Evolutionary conservation across 2,797 vertebrate genomes (phyloP).

Genomic region (Sebastiscus albofasciatus): DNA sequence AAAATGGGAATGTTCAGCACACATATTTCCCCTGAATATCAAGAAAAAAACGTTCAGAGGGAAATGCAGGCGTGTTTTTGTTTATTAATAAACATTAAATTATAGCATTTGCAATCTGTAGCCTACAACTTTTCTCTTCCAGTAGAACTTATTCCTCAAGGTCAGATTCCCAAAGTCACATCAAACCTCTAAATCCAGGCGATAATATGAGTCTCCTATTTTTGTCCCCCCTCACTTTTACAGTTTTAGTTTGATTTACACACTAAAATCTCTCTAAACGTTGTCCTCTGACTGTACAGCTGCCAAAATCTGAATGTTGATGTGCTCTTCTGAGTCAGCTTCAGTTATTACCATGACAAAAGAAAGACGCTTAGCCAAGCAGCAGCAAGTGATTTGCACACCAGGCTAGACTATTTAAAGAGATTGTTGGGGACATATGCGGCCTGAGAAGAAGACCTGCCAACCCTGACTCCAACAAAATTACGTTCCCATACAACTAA

Average conservation of each 20-base stretch:
- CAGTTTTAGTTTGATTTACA: background rate
- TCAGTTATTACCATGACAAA: background rate
- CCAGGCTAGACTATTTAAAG: background rate
- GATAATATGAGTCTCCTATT: background rate
- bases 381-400: background rate
- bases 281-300: background rate
- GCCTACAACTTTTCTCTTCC: background rate
- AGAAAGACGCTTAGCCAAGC: background rate
- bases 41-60: background rate
- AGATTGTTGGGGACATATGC: background rate
- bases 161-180: background rate
- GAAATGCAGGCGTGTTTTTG: background rate
- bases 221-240: background rate
- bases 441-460: background rate
- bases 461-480: no score
- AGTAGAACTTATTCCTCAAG: background rate
- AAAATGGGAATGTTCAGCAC: slow-evolving; percentile 9
- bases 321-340: background rate
- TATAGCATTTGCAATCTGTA: background rate
- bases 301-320: background rate
- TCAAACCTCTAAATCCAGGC: background rate
- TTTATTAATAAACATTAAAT: background rate
- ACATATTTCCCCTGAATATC: background rate
- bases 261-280: background rate
- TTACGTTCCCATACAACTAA: background rate